Base-by-base conservation (phyloP, 2,797 vertebrate species). In the Fistularia commersonii region DNA sequence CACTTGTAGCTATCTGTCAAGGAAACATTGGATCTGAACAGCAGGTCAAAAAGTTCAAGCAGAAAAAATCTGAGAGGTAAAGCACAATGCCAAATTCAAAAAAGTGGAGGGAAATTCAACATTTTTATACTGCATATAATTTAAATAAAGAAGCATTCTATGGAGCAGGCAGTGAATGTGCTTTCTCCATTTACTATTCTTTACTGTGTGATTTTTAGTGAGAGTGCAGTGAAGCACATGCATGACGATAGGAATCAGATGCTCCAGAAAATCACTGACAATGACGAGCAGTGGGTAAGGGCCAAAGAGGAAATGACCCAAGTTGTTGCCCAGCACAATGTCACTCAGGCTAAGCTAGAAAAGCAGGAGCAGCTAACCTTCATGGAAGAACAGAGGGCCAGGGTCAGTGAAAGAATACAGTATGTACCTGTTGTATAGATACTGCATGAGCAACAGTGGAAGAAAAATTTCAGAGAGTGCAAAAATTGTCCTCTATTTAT, bases 361-460 rank as follows among this genome's bases (percentile, higher is more conserved):
- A 69, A 85, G 42, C 41, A 90, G 55, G 78, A 92, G 68, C 54
- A 77, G n/a, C 61, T 83, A 63, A 66, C 52, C 67, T 50, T 75
- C 51, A 67, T 68, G 63, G 85, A 88, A 68, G 91, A 92, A 66
- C 81, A 84, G 53, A 86, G 64, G 52, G 89, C 88, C 67, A 89
- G 84, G 92, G 93, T 95, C 70, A 80, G 86, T 62, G 34, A 34
- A 53, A 64, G 45, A 77, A 82, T 57, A 11, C 11, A 31, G 11
- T 15, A 59, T 74, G 60, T 69, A 38, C 47, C 58, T 43, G 36
- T 45, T 52, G 51, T 45, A 31, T 52, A 38, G 69, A 41, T 47
- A 40, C 42, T 15, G 61, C 53, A 36, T 42, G 37, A 48, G 38
- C 48, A 43, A 49, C 43, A 13, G 31, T 14, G 35, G 35, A 50